A percentile compares a stretch with the other conserved stretches of the same genome.
Evolutionary conservation across 2,888 invertebrate genomes (phyloP).

Genomic region (Electrophaes corylata): DNA sequence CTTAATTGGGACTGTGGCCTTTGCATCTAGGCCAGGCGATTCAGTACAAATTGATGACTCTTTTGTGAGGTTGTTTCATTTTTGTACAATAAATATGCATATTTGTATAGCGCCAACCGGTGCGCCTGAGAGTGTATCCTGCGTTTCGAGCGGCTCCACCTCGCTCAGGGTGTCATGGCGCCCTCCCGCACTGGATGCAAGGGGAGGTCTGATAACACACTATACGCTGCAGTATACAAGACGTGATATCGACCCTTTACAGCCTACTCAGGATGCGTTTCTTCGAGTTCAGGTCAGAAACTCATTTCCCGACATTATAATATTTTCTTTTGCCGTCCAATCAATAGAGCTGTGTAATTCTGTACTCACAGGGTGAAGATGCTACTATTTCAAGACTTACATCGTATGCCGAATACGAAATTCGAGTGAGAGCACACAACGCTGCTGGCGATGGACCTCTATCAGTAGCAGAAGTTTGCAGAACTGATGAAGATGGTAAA

Average conservation of each 20-base stretch:
- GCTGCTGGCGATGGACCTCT: slow-evolving; percentile 93
- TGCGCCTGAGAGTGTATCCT: slow-evolving; percentile 89
- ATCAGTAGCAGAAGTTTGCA: slow-evolving; percentile 89
- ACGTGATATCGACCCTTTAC: slow-evolving; percentile 70
- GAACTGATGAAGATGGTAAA: slow-evolving; percentile 93
- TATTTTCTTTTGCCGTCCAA: not conserved
- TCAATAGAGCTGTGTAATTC: not conserved
- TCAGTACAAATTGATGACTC: slow-evolving; percentile 77
- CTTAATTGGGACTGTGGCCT: slow-evolving; percentile 81
- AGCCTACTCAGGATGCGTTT: slow-evolving; percentile 71
- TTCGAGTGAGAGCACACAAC: slow-evolving; percentile 93
- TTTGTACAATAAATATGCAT: slow-evolving; percentile 42
- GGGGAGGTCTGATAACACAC: slow-evolving; percentile 86
- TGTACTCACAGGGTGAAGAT: slow-evolving; percentile 84
- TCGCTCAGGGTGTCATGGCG: slow-evolving; percentile 91
- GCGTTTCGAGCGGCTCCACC: slow-evolving; percentile 89
- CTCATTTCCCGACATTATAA: not conserved
- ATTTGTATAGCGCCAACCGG: slow-evolving; percentile 87
- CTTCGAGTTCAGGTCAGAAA: slow-evolving; percentile 67
- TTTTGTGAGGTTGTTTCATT: slow-evolving; percentile 68
- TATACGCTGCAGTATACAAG: slow-evolving; percentile 76
- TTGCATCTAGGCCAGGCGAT: slow-evolving; percentile 77
- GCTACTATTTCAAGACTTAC: slow-evolving; percentile 91
- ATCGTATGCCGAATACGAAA: slow-evolving; percentile 94
- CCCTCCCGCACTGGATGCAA: slow-evolving; percentile 86